phyloP scores from a whole-genome alignment of 2,113 vertebrate species.

The Lagenorhynchus albirostris region DNA sequence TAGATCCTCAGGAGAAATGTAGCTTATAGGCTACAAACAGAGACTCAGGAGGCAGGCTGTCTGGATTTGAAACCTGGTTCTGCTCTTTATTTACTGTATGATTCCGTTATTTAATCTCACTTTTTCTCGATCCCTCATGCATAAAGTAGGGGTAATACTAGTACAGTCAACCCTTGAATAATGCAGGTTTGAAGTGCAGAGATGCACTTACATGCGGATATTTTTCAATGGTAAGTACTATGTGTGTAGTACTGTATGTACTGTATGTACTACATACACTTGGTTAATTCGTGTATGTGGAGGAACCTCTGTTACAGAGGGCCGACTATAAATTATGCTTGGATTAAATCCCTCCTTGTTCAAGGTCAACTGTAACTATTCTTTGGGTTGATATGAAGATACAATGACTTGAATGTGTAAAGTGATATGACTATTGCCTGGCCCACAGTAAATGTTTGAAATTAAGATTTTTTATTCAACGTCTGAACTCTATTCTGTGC shows the following conservation, averaged over 20 bases:
- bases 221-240: background rate
- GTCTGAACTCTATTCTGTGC: background rate
- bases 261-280: background rate
- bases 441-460: background rate
- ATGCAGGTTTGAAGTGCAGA: background rate
- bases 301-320: background rate
- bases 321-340: background rate
- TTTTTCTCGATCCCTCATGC: background rate
- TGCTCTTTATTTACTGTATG: background rate
- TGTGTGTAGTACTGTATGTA: background rate
- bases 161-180: background rate
- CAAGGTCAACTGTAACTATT: background rate
- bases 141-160: background rate
- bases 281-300: background rate
- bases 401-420: background rate
- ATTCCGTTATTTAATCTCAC: background rate
- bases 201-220: background rate
- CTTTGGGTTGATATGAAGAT: background rate
- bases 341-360: background rate
- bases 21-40: accelerated
- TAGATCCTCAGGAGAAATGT: background rate
- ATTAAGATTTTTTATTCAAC: background rate
- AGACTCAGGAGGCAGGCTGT: background rate
- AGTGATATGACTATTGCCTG: background rate
- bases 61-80: background rate